These are phyloP conservation scores for Elephantulus edwardii DNA, from an alignment of 2,113 vertebrate species.

Conservation along the genomic window DNA sequence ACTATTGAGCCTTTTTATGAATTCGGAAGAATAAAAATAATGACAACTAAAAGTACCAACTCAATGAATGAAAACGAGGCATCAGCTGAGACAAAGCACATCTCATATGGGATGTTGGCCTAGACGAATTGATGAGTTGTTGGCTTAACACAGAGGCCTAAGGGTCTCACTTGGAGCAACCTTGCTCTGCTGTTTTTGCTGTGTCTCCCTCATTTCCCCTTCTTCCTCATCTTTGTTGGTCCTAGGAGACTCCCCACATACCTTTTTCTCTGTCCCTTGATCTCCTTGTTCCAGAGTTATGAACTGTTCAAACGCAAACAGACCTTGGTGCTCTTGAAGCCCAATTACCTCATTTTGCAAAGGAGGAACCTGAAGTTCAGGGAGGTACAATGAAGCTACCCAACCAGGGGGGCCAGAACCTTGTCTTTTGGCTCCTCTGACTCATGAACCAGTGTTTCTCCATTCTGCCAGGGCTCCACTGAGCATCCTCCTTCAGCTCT, in stretches of 20 bases:
- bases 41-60: slow-evolving; percentile 17
- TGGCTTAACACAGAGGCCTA: not conserved
- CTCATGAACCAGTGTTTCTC: not conserved
- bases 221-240: not conserved
- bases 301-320: slow-evolving; percentile 21
- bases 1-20: slow-evolving; percentile 39
- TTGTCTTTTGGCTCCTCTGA: not conserved
- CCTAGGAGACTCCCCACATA: not conserved
- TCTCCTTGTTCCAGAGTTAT: slow-evolving; percentile 36
- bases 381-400: not conserved
- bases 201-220: not conserved
- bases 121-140: not conserved
- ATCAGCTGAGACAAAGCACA: not conserved
- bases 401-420: slow-evolving; percentile 20
- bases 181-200: not conserved
- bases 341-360: slow-evolving; percentile 1
- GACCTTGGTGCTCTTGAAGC: not conserved
- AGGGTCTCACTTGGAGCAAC: not conserved
- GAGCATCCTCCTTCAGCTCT: slow-evolving; percentile 23
- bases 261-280: not conserved
- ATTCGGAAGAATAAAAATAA: not conserved
- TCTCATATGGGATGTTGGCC: not conserved
- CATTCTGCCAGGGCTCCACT: not conserved
- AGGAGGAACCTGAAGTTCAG: slow-evolving; percentile 14
- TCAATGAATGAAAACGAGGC: not conserved